These are phyloP conservation scores for Furcula furcula DNA, from an alignment of 2,888 invertebrate species.

Conservation along the genomic window DNA sequence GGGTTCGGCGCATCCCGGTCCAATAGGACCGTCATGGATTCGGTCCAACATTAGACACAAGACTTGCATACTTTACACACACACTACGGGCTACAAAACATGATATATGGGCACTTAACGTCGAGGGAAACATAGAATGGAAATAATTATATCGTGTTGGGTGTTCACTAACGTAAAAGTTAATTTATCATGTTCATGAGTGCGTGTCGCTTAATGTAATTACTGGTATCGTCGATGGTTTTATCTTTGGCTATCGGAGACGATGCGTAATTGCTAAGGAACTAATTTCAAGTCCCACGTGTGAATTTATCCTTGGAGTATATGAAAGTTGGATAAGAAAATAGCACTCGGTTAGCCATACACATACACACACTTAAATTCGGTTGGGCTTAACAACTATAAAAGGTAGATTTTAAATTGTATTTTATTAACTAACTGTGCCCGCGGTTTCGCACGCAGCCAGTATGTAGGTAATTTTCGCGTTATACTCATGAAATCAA, in stretches of 20 bases:
- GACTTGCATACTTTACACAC: too few relatives aligned
- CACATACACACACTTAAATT: too few relatives aligned
- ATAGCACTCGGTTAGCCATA: background rate
- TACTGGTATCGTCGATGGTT: conserved; percentile 34
- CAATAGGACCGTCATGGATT: too few relatives aligned
- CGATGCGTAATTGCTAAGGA: conserved; percentile 36
- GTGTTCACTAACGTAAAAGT: conserved; percentile 12
- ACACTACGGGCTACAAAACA: too few relatives aligned
- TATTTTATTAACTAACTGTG: conserved; percentile 2
- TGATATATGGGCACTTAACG: too few relatives aligned
- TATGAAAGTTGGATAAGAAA: conserved; percentile 16
- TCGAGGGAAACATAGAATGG: too few relatives aligned
- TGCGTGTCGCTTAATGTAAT: conserved; percentile 34
- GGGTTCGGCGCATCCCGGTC: too few relatives aligned
- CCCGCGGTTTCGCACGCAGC: too few relatives aligned
- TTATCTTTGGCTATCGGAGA: conserved; percentile 32
- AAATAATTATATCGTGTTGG: too few relatives aligned
- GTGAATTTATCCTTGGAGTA: conserved; percentile 19
- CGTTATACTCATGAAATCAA: too few relatives aligned
- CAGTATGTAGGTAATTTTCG: too few relatives aligned
- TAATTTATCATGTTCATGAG: conserved; percentile 21
- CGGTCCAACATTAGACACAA: too few relatives aligned
- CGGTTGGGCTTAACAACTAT: conserved; percentile 9
- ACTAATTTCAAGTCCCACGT: conserved; percentile 25
- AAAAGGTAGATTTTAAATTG: conserved; percentile 9